Base-by-base conservation (phyloP, 2,113 vertebrate genomes). In the Bujurquina vittata region DNA sequence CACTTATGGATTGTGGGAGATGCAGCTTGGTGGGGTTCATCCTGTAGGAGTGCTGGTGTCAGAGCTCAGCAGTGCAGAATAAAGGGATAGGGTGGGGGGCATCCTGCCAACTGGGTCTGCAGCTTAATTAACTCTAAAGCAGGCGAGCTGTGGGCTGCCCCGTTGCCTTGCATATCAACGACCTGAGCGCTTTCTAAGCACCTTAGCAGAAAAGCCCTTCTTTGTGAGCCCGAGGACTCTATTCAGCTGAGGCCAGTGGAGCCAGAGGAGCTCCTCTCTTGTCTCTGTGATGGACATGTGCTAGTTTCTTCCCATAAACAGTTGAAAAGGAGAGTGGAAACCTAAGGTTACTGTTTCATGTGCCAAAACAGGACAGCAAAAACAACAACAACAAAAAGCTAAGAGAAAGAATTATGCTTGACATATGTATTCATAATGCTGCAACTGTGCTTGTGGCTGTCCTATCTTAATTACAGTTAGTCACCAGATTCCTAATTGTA, bases 151-250 rank as follows among this genome's bases (percentile, higher is more conserved):
- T 72, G 65, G 88, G 90, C 92, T 91, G 93, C 89, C 87, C 94
- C 73, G 91, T 94, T 93, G 96, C 95, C 95, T 95, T 95, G 96
- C 96, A 97, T 97, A 96, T 95, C 95, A 97, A 96, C 96, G 95
- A 96, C 94, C 90, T 89, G 83, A 94, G 91, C 90, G 86, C 75
- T 94, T 96, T 95, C 94, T 93, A 91, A 96, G 94, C 91, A 93
- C 92, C 90, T 95, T 94, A 62, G 83, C 93, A 94, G 95, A 96
- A 96, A 97, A 94, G 94, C 94, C 94, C 89, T 89, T 91, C 96
- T 96, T 97, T 97, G 96, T 96, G 94, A 95, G 94, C 80, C 73
- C 3, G 90, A 80, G 94, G 93, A 92, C 92, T 61, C 91, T 75
- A 94, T 96, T 93, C 93, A 95, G 94, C 80, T 79, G 58, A 67